Percentiles rank a stretch among this genome's conserved stretches.
phyloP scores from a whole-genome alignment of 92 coral and sea anemone species.

The Porites cylindrica region DNA sequence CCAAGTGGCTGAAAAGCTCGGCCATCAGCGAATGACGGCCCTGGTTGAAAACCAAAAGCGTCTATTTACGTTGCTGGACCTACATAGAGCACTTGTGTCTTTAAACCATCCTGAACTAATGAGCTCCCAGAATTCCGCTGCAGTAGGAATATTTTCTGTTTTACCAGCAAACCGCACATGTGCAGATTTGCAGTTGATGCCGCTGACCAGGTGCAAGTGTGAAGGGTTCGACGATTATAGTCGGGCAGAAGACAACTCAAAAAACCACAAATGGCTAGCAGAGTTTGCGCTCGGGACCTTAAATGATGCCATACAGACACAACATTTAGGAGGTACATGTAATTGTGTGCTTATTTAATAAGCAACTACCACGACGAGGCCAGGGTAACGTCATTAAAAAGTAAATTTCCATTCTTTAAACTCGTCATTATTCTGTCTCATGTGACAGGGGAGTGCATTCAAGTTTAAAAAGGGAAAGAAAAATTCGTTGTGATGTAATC shows the following conservation, averaged over 20 bases:
- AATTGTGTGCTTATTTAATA: too few species aligned
- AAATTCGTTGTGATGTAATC: too few species aligned
- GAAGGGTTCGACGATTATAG: constrained; percentile 64
- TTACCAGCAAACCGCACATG: constrained; percentile 83
- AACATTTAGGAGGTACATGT: background rate
- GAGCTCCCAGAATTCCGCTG: constrained; percentile 51
- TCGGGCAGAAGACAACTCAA: constrained; percentile 60
- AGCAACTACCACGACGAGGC: too few species aligned
- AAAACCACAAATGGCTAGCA: background rate
- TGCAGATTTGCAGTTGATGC: constrained; percentile 75
- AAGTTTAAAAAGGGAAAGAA: too few species aligned
- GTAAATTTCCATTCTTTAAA: too few species aligned
- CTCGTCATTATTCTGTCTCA: background rate
- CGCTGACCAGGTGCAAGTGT: constrained; percentile 80
- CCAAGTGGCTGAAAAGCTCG: too few species aligned
- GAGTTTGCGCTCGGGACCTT: constrained; percentile 2
- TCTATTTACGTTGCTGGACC: too few species aligned
- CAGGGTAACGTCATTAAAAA: too few species aligned
- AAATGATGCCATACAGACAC: constrained; percentile 1
- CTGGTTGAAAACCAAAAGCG: too few species aligned
- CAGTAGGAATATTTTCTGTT: constrained; percentile 73
- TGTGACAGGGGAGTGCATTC: background rate
- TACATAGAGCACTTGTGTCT: constrained; percentile 47
- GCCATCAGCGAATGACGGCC: too few species aligned
- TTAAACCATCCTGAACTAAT: constrained; percentile 56